phyloP scores from a whole-genome alignment of 2,888 invertebrate genomes.

The Vesta saturnalis region DNA sequence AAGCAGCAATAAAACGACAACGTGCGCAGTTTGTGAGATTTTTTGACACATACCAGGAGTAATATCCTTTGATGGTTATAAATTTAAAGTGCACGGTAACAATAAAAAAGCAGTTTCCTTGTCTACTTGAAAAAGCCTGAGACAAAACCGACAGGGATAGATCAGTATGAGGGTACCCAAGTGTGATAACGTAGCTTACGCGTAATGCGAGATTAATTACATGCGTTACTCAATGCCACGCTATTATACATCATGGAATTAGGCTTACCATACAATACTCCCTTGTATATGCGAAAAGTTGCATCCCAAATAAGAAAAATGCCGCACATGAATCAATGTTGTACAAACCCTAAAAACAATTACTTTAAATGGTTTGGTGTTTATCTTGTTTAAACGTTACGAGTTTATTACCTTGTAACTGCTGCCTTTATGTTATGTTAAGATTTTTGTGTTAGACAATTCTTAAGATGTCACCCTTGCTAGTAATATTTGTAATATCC shows the following conservation, averaged over 20 bases:
- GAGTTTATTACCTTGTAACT: not conserved
- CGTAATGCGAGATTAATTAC: slow-evolving; percentile 59
- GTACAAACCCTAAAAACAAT: not conserved
- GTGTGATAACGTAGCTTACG: slow-evolving; percentile 46
- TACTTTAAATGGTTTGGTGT: not conserved
- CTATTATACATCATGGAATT: slow-evolving; percentile 57
- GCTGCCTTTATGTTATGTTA: not conserved
- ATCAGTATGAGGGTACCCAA: slow-evolving; percentile 37
- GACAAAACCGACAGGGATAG: slow-evolving; percentile 34
- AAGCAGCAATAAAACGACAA: slow-evolving; percentile 11
- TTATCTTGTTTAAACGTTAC: not conserved
- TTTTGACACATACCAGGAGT: slow-evolving; percentile 33
- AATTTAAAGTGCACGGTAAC: slow-evolving; percentile 34
- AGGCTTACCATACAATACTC: slow-evolving; percentile 41
- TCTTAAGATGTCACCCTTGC: not conserved
- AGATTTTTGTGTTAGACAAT: not conserved
- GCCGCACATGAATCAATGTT: not conserved
- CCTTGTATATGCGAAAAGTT: slow-evolving; percentile 22
- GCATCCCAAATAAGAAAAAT: slow-evolving; percentile 1
- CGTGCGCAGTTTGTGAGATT: slow-evolving; percentile 30
- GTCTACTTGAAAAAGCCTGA: slow-evolving; percentile 29
- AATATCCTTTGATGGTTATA: slow-evolving; percentile 35
- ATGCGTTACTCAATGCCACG: slow-evolving; percentile 57
- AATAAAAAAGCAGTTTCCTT: slow-evolving; percentile 35
- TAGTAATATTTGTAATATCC: not conserved